Evolutionary conservation across 2,888 invertebrate species (phyloP), one percentile per base, ranked within the genome.

Genomic region (Hoplodrina blanda): DNA sequence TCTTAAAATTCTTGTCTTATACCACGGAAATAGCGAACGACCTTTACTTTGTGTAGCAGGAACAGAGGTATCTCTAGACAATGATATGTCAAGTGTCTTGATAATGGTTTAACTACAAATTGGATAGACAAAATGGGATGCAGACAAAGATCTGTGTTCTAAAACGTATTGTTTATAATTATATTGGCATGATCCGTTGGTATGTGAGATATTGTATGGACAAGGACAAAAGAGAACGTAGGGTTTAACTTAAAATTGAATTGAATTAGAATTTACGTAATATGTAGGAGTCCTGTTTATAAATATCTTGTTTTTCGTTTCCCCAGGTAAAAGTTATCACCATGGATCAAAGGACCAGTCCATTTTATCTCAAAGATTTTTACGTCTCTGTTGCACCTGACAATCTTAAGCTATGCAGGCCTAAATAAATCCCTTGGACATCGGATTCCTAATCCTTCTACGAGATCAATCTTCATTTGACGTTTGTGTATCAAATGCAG

Each of bases 161-260:
- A 17, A 46, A 5, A 17, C 17, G 15, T 37, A 15, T 19, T 44
- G 3, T 64, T n/a, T 17, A 5, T 46, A 46, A 46, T 46, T 46
- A 17, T 30, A 15, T 19, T 50, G 50, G 20, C 15, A 11, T 50
- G 41, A 54, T n/a, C 15, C 13, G 57, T 49, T 71, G 19, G 44
- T 25, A 20, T 11, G 11, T 30, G 11, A 25, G 6, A 11, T 52
- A 50, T 56, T 66, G 44, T 53, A 25, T 41, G 19, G 10, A 46
- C 78, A 68, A 77, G 76, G 73, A 67, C 67, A 19, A 63, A 76
- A 77, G 78, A 57, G 78, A 76, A 64, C 60, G 78, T 77, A 64
- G 73, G 61, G 44, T 20, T 37, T 17, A 0, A 15, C n/a, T 17
- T 19, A n/a, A 46, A 52, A 25, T 8, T 13, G 11, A 41, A 37